Percentiles rank a stretch among this genome's conserved stretches.
These are phyloP conservation scores for Monarcha castaneiventris DNA, from an alignment of 2,113 vertebrate genomes.

Conservation along the genomic window DNA sequence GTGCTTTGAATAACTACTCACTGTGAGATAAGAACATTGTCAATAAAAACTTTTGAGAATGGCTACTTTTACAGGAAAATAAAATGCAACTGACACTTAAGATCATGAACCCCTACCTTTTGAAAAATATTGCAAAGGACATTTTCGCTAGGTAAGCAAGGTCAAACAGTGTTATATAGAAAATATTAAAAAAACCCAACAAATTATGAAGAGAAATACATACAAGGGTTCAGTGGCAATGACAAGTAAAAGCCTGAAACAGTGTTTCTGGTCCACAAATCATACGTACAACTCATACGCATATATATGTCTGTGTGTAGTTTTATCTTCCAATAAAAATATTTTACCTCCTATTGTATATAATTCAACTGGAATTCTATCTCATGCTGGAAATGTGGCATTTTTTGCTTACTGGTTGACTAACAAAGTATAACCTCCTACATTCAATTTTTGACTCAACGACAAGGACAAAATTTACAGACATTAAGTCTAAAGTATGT, in stretches of 20 bases:
- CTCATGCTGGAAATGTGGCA: neutral
- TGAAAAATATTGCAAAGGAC: neutral
- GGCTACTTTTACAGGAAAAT: neutral
- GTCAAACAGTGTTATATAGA: neutral
- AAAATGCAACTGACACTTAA: neutral
- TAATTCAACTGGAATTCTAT: neutral
- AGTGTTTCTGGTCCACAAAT: neutral
- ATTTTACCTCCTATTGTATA: neutral
- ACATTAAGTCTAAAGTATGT: neutral
- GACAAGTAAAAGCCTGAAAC: neutral
- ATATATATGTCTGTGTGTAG: fast-evolving
- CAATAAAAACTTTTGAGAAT: neutral
- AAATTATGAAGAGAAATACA: neutral
- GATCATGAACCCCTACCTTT: neutral
- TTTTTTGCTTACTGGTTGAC: neutral
- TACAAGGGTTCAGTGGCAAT: neutral
- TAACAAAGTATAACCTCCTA: neutral
- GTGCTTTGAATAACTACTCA: neutral
- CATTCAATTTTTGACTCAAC: neutral
- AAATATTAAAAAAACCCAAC: neutral
- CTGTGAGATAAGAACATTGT: neutral
- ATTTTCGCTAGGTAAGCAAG: neutral
- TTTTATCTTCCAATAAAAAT: neutral
- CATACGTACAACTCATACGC: neutral
- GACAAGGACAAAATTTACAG: neutral